Evolutionary conservation across 2,888 invertebrate genomes (phyloP), one percentile per base, ranked within the genome.

Genomic region (Pollenia angustigena): DNA sequence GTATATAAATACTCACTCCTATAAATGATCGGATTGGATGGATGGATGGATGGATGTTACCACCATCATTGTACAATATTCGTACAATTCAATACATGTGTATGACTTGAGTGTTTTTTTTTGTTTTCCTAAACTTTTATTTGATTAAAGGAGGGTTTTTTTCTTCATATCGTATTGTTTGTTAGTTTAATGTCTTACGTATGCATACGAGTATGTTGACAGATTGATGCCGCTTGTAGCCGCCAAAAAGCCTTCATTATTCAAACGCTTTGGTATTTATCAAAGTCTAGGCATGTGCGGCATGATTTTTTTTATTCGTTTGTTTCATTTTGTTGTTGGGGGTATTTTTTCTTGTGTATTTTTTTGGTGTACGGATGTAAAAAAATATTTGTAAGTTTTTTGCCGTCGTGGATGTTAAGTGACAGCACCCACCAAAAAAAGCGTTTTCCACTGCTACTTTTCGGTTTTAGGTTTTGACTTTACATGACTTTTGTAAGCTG

Each of bases 241-340:
- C 86, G 75, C 86, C 85, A 86, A 86, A 90, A 89, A 90, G 89
- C 91, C 90, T 90, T 91, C 91, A 91, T 91, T 91, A 91, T 91
- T 91, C 90, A 91, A 85, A 87, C 85, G 81, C 82, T 86, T 86
- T 86, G 71, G 75, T 82, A 83, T 86, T 86, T 80, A 86, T 86
- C 79, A 86, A 80, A 75, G 86, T 86, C 74, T 85, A 74, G 85
- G 81, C 85, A 85, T 85, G 81, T 81, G 85, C 85, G 74, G 82
- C 69, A 83, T 76, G 46, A 52, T 64, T 66, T 72, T 78, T 71
- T 50, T 68, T 56, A 12, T 50, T 42, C 71, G 60, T 16, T 50
- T 48, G 3, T 52, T 64, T 52, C 32, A n/a, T 64, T 83, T 62
- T 71, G 32, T 60, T 60, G 14, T 18, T 42, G 52, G 12, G 54